Evolutionary conservation across 1,140 invertebrate genomes (phyloP), one percentile per base, ranked within the genome.

Genomic region (Lineus longissimus): DNA sequence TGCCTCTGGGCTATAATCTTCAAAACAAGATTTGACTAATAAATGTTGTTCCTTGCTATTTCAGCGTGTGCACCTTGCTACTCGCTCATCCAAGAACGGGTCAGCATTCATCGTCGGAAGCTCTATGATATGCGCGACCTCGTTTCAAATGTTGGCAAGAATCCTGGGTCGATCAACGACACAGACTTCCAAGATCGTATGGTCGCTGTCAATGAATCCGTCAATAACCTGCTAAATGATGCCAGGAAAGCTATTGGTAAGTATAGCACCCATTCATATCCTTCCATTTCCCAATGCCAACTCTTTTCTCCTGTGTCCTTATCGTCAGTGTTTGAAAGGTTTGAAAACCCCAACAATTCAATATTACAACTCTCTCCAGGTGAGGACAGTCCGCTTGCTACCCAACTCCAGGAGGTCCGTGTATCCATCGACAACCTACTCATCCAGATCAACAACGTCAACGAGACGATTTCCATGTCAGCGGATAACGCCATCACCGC

Each of bases 21-120:
- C n/a, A n/a, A n/a, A n/a, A n/a, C n/a, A n/a, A n/a, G n/a, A n/a
- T n/a, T n/a, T n/a, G n/a, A n/a, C n/a, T n/a, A n/a, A n/a, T n/a
- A n/a, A n/a, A n/a, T n/a, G n/a, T n/a, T n/a, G n/a, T n/a, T n/a
- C n/a, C n/a, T n/a, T n/a, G n/a, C n/a, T n/a, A n/a, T 69, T 70
- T 9, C 73, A 59, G 90, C 95, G 74, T 97, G 95, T 81, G 93
- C 93, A 0, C 85, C 89, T 19, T 98, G 95, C 76, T 98, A 98
- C 75, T 94, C 93, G 79, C 83, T 98, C 0, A 92, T 97, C 0
- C 90, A 94, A 77, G 89, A 93, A 65, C 89, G 90, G 0, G 92
- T 92, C 0, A 88, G 91, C 75, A 73, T 82, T n/a, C 94, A 97
- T 73, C 85, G 92, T 59, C 79, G 76, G 54, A 91, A 92, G 73